These are phyloP conservation scores for Eolophus roseicapilla DNA, from an alignment of 2,113 vertebrate species.

Conservation along the genomic window DNA sequence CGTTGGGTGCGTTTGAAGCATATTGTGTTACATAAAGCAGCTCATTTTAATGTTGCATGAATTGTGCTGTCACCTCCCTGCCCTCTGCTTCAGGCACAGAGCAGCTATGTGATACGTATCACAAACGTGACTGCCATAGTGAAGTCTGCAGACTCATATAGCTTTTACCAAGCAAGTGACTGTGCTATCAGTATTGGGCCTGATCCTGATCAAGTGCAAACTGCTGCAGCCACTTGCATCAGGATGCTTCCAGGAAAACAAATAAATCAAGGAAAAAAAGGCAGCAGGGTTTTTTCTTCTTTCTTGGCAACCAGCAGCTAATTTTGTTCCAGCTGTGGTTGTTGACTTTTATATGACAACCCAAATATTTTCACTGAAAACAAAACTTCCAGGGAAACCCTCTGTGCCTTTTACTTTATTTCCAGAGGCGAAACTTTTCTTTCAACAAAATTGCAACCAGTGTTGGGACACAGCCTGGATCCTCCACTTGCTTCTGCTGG, in stretches of 20 bases:
- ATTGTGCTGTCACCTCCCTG: not conserved
- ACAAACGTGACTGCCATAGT: not conserved
- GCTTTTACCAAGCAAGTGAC: not conserved
- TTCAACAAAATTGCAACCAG: not conserved
- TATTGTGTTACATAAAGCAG: conserved; percentile 6
- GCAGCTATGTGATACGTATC: not conserved
- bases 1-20: not conserved
- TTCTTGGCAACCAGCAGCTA: not conserved
- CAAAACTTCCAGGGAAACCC: conserved; percentile 15
- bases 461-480: not conserved
- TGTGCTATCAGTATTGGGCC: not conserved
- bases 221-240: not conserved
- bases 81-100: not conserved
- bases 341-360: not conserved
- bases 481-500: not conserved
- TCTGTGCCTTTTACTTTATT: not conserved
- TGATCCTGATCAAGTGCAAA: not conserved
- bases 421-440: not conserved
- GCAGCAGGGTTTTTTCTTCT: not conserved
- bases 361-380: conserved; percentile 38
- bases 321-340: conserved; percentile 13
- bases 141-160: not conserved
- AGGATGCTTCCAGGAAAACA: not conserved
- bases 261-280: not conserved
- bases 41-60: not conserved